phyloP scores from a whole-genome alignment of 30 jellyfish, hydroid and myxozoan species.

The Cassiopea xamachana region DNA sequence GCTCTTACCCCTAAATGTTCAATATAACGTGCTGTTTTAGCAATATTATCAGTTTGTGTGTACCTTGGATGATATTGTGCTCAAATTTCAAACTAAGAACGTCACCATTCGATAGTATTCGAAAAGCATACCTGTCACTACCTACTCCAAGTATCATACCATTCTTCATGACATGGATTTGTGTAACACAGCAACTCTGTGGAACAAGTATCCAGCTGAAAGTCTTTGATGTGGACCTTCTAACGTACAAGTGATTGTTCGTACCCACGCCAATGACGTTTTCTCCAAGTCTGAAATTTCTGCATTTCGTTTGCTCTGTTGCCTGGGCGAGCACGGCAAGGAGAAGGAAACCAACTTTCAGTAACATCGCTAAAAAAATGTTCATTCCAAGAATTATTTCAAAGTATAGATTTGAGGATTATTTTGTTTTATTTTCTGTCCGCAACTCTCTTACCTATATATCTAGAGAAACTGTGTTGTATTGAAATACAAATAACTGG shows the following conservation, averaged over 20 bases:
- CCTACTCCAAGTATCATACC: slow-evolving; percentile 46
- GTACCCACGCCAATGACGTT: slow-evolving; percentile 16
- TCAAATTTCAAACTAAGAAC: too few relatives aligned
- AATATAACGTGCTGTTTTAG: too few relatives aligned
- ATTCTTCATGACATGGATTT: slow-evolving; percentile 25
- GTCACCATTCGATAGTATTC: too few relatives aligned
- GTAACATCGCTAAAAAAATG: background rate
- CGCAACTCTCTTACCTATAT: too few relatives aligned
- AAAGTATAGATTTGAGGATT: too few relatives aligned
- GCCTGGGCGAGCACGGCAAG: slow-evolving; percentile 4
- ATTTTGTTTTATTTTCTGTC: too few relatives aligned
- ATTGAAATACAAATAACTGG: too few relatives aligned
- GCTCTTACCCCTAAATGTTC: background rate
- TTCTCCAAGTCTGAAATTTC: background rate
- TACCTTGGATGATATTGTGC: too few relatives aligned
- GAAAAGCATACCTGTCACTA: background rate
- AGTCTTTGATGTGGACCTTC: background rate
- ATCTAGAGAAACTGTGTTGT: too few relatives aligned
- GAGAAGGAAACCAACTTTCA: background rate
- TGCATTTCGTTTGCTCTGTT: slow-evolving; percentile 5
- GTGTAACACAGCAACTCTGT: slow-evolving; percentile 33
- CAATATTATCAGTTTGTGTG: too few relatives aligned
- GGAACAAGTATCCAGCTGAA: slow-evolving; percentile 32
- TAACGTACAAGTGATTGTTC: slow-evolving; percentile 8
- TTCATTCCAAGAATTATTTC: too few relatives aligned